Evolutionary conservation across 2,797 vertebrate species (phyloP).

Genomic region (Mus spretus): DNA sequence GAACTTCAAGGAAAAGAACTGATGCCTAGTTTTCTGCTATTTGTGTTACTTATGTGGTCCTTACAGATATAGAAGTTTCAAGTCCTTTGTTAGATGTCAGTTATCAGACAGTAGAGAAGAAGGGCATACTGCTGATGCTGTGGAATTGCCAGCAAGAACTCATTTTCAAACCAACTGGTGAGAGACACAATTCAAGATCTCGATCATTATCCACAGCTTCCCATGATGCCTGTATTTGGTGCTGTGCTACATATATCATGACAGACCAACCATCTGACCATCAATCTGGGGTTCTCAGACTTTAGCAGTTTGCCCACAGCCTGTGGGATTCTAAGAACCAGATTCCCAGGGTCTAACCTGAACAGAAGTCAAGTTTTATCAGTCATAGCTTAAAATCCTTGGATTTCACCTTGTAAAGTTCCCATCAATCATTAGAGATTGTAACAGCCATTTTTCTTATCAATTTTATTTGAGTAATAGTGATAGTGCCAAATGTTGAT

Average conservation of each 20-base stretch:
- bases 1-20: background rate
- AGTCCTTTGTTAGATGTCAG: background rate
- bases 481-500: background rate
- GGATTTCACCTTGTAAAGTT: background rate
- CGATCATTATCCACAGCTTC: background rate
- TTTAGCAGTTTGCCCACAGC: background rate
- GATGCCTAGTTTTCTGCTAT: background rate
- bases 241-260: accelerated
- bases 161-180: background rate
- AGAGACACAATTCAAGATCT: background rate
- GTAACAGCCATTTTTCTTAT: background rate
- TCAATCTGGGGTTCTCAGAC: background rate
- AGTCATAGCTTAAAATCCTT: background rate
- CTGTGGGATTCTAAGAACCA: background rate
- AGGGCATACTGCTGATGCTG: background rate
- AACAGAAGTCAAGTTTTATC: background rate
- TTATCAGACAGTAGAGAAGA: background rate
- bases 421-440: background rate
- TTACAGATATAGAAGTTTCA: background rate
- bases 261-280: background rate
- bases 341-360: background rate
- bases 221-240: background rate
- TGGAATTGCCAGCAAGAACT: background rate
- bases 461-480: background rate
- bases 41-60: background rate